A percentile compares a stretch with the other conserved stretches of the same genome.
Evolutionary conservation across 2,797 vertebrate genomes (phyloP).

Genomic region (Danio albolineatus): DNA sequence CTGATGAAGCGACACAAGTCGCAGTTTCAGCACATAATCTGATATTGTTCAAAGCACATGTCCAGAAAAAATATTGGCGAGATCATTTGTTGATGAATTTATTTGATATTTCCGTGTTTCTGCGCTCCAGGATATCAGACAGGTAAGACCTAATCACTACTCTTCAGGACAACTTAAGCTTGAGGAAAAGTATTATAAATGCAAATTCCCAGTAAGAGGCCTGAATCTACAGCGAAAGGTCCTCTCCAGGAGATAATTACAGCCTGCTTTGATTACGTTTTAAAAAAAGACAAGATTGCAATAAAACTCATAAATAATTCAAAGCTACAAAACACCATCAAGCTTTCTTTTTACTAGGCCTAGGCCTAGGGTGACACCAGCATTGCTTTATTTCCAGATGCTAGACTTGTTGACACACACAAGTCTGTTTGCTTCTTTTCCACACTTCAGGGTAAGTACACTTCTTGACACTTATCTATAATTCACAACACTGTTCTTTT

Average conservation of each 20-base stretch:
- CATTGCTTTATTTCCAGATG: conserved; percentile 28
- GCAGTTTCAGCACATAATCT: neutral
- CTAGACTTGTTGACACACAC: neutral
- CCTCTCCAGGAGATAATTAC: conserved; percentile 61
- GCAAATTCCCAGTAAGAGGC: conserved; percentile 70
- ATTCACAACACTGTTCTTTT: neutral
- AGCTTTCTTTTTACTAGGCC: conserved; percentile 40
- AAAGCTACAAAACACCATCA: conserved; percentile 66
- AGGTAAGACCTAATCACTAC: conserved; percentile 57
- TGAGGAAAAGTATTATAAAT: conserved; percentile 67
- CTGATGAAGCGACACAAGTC: neutral
- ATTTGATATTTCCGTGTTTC: conserved; percentile 27
- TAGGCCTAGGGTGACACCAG: neutral
- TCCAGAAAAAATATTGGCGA: neutral
- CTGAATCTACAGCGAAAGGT: conserved; percentile 63
- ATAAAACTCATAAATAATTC: conserved; percentile 68
- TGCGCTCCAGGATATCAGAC: conserved; percentile 40
- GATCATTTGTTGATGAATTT: conserved; percentile 16
- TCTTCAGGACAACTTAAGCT: conserved; percentile 50
- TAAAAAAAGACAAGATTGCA: conserved; percentile 56
- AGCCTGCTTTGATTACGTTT: conserved; percentile 64
- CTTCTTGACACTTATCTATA: conserved; percentile 6
- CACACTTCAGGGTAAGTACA: conserved; percentile 20
- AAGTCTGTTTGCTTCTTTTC: conserved; percentile 18
- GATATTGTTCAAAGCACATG: conserved; percentile 21